Evolutionary conservation across 2,888 invertebrate species (phyloP), one percentile per base, ranked within the genome.

Genomic region (Nemotelus pantherinus): DNA sequence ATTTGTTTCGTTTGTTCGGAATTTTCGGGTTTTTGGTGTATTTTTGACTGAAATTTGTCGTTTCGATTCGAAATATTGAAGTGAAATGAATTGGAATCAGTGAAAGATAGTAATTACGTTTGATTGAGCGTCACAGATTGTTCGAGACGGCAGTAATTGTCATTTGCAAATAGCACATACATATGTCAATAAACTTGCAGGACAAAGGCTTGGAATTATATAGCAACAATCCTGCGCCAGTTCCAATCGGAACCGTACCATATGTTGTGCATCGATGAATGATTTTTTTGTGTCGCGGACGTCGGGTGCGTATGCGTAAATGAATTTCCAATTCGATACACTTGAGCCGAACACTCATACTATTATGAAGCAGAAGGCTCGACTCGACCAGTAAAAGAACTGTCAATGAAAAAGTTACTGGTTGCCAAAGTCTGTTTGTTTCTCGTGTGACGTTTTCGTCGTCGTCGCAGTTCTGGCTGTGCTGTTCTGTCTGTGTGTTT

Each of bases 191-290:
- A 43, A 63, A 45, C 55, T 53, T n/a, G 5, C 71, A 43, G 74
- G 74, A 74, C 74, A 74, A 74, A 74, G 74, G 74, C 60, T 63
- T 74, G 74, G 74, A 74, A 74, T 58, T 43, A 50, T 55, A 55
- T 47, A 55, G 57, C 60, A 58, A 44, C 47, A 58, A 50, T 39
- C 10, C 4, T 44, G 63, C 7, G 63, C 39, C 25, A 10, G n/a
- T 63, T 74, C 63, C 74, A 60, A 63, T 43, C 9, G n/a, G 25
- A 39, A 53, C 41, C 45, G 65, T 7, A 72, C 45, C 71, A 72
- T 72, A 70, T 72, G 71, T 72, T 72, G 57, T 58, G 39, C 3
- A n/a, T 53, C 70, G 70, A 55, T 9, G 41, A 70, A 53, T 70
- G 55, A 48, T 60, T 43, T 58, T n/a, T 58, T 58, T 72, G 7